These are phyloP conservation scores for Poeciliopsis retropinna DNA, from an alignment of 2,113 vertebrate species.

Conservation along the genomic window DNA sequence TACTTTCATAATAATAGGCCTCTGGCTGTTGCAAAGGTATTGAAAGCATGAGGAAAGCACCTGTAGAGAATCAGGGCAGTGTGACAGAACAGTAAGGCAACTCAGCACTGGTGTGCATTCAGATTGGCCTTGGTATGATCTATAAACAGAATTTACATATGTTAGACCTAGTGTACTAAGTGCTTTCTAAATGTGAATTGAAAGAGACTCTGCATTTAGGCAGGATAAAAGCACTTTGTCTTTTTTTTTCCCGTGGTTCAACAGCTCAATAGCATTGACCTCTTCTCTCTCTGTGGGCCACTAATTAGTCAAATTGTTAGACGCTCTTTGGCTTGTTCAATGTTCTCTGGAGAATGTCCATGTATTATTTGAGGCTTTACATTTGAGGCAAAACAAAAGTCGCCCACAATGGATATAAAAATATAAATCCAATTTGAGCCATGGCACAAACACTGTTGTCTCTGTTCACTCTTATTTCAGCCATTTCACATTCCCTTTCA, in stretches of 20 bases:
- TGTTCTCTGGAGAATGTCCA: constrained; percentile 44
- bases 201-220: constrained; percentile 15
- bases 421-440: constrained; percentile 27
- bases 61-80: constrained; percentile 22
- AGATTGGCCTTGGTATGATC: constrained; percentile 2
- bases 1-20: constrained; percentile 74
- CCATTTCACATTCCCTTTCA: constrained; percentile 14
- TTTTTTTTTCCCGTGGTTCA: constrained; percentile 26
- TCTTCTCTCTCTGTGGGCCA: constrained; percentile 32
- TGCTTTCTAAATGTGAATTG: not conserved
- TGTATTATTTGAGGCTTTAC: constrained; percentile 38
- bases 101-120: not conserved
- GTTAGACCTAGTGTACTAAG: not conserved
- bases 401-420: constrained; percentile 14
- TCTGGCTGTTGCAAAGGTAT: constrained; percentile 37
- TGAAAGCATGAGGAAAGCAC: constrained; percentile 42
- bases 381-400: constrained; percentile 18
- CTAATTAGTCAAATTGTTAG: constrained; percentile 59
- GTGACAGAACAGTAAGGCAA: constrained; percentile 23
- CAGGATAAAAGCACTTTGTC: not conserved
- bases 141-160: not conserved
- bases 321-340: constrained; percentile 38
- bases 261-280: constrained; percentile 59
- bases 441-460: constrained; percentile 7
- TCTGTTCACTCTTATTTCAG: constrained; percentile 16